Percentiles rank a stretch among this genome's conserved stretches.
Evolutionary conservation across 1,140 invertebrate genomes (phyloP).

Genomic region (Aporrectodea caliginosa): DNA sequence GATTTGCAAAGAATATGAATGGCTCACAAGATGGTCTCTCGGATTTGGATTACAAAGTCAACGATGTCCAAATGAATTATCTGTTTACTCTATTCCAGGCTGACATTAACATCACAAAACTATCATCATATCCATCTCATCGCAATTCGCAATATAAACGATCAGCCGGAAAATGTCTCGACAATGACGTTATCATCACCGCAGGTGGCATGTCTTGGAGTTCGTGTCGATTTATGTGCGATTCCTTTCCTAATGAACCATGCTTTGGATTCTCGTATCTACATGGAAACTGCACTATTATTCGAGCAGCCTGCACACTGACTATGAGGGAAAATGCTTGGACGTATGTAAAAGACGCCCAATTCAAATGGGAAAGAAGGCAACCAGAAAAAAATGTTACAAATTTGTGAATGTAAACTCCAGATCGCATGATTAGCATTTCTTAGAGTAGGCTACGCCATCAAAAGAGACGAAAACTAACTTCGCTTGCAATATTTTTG

Average conservation of each 20-base stretch:
- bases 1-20: not conserved
- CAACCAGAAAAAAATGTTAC: too few relatives aligned
- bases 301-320: not conserved
- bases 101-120: not conserved
- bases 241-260: not conserved
- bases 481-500: too few relatives aligned
- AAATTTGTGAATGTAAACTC: too few relatives aligned
- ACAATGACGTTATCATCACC: not conserved
- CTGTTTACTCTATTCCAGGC: not conserved
- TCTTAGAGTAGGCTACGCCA: too few relatives aligned
- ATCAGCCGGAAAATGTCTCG: not conserved
- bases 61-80: not conserved
- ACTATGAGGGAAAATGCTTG: not conserved
- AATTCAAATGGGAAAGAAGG: too few relatives aligned
- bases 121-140: not conserved
- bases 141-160: not conserved
- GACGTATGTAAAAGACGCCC: not conserved
- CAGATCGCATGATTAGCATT: too few relatives aligned
- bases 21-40: not conserved
- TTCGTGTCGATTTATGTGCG: not conserved
- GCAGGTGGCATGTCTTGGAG: not conserved
- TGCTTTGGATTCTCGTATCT: not conserved
- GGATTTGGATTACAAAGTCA: not conserved
- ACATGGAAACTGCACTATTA: not conserved
- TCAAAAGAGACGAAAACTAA: too few relatives aligned